phyloP scores from a whole-genome alignment of 2,888 invertebrate species.

The Rotaria socialis region DNA sequence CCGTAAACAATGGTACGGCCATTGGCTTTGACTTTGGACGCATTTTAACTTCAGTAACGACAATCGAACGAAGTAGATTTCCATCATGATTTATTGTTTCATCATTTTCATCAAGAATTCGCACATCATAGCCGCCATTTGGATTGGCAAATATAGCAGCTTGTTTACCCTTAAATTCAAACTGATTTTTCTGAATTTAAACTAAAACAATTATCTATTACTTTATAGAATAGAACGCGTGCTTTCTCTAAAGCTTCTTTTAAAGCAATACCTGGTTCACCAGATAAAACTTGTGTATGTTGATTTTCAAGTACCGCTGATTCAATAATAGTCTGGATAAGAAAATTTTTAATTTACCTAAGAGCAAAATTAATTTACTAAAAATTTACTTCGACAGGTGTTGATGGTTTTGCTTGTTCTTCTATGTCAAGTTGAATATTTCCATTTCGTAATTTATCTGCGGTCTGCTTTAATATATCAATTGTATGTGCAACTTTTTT shows the following conservation, averaged over 20 bases:
- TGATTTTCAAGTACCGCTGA: background rate
- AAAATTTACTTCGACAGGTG: background rate
- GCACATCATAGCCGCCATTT: background rate
- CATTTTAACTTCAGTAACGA: slow-evolving; percentile 29
- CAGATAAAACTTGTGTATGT: background rate
- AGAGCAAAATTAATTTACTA: background rate
- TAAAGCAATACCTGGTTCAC: slow-evolving; percentile 21
- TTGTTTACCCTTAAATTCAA: slow-evolving; percentile 12
- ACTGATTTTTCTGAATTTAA: too few species aligned
- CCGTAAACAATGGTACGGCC: background rate
- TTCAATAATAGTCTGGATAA: background rate
- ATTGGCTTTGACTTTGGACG: background rate
- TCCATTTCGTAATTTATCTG: slow-evolving; percentile 8
- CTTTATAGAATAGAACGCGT: slow-evolving; percentile 2
- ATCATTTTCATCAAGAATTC: slow-evolving; percentile 14
- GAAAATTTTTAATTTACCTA: background rate
- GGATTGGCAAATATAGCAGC: slow-evolving; percentile 35
- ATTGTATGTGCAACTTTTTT: slow-evolving; percentile 32
- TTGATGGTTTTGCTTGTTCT: background rate
- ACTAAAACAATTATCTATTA: background rate
- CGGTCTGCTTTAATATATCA: background rate
- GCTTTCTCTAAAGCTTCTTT: slow-evolving; percentile 4
- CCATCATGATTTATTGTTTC: slow-evolving; percentile 31
- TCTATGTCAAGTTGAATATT: background rate
- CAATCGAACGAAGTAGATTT: slow-evolving; percentile 7